Evolutionary conservation across 2,888 invertebrate genomes (phyloP).

Genomic region (Teleiodes luculella): DNA sequence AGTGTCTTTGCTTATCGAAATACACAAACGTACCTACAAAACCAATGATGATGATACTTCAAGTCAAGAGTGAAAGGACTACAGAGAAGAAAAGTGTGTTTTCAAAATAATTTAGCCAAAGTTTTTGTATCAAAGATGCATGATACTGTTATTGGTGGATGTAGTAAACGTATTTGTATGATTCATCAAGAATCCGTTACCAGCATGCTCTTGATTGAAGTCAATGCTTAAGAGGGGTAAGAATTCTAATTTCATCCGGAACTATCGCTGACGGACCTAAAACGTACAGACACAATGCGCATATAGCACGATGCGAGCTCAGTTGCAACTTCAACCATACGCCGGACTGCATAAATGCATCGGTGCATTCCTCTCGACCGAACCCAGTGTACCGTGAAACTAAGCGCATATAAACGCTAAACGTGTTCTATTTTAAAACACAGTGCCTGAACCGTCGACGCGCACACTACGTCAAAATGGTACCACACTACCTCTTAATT

Average conservation of each 20-base stretch:
- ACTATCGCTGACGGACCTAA: background rate
- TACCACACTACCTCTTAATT: constrained; percentile 77
- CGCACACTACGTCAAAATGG: constrained; percentile 72
- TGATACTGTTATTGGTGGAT: background rate
- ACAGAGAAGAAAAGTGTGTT: too few relatives aligned
- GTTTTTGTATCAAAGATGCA: too few relatives aligned
- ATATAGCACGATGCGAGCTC: background rate
- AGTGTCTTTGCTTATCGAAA: too few relatives aligned
- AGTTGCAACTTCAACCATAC: constrained; percentile 3
- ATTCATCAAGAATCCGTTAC: background rate
- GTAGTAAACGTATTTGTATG: background rate
- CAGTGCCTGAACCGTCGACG: constrained; percentile 64
- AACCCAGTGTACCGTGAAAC: constrained; percentile 70
- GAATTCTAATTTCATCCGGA: constrained; percentile 1
- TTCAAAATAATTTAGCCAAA: too few relatives aligned
- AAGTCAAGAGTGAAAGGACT: too few relatives aligned
- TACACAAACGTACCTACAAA: too few relatives aligned
- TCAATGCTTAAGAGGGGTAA: constrained; percentile 3
- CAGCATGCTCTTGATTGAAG: background rate
- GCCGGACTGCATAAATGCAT: constrained; percentile 58
- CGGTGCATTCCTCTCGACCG: constrained; percentile 68
- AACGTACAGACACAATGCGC: background rate
- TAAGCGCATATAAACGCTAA: constrained; percentile 73
- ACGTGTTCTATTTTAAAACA: constrained; percentile 63
- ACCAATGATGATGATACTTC: too few relatives aligned